phyloP scores from a whole-genome alignment of 2,113 vertebrate species.

The Chaetodon auriga region DNA sequence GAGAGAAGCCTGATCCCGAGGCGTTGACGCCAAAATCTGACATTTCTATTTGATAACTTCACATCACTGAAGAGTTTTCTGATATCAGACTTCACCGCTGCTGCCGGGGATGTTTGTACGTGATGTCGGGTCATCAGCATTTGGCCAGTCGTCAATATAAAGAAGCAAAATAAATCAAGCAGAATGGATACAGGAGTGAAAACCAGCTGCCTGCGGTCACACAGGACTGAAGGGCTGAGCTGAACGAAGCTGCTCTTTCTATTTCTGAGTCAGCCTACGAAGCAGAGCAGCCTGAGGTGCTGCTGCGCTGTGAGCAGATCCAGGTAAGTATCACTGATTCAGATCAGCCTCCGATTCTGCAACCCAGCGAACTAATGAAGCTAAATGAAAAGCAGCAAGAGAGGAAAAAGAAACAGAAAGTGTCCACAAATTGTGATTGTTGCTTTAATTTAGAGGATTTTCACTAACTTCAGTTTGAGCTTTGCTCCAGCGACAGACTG shows the following conservation, averaged over 20 bases:
- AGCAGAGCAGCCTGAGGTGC: background rate
- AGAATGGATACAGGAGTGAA: background rate
- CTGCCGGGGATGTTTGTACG: too few species aligned
- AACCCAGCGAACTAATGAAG: background rate
- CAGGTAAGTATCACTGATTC: background rate
- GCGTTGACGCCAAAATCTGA: too few species aligned
- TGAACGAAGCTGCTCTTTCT: slow-evolving; percentile 4
- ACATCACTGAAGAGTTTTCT: background rate
- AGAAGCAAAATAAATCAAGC: background rate
- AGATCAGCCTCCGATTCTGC: background rate
- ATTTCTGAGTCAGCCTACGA: background rate
- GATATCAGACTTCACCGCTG: background rate
- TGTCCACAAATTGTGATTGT: background rate
- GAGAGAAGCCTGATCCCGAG: background rate
- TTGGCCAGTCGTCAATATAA: background rate
- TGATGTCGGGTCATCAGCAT: background rate
- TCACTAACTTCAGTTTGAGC: background rate
- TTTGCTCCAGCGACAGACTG: background rate
- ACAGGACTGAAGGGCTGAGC: background rate
- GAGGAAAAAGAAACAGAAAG: background rate
- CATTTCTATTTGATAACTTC: background rate
- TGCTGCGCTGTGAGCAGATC: background rate
- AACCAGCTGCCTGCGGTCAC: background rate
- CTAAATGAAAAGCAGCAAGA: background rate
- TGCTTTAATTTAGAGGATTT: background rate